These are phyloP conservation scores for Heterodera filipjevi DNA, from an alignment of 2,888 invertebrate species.

Conservation along the genomic window DNA sequence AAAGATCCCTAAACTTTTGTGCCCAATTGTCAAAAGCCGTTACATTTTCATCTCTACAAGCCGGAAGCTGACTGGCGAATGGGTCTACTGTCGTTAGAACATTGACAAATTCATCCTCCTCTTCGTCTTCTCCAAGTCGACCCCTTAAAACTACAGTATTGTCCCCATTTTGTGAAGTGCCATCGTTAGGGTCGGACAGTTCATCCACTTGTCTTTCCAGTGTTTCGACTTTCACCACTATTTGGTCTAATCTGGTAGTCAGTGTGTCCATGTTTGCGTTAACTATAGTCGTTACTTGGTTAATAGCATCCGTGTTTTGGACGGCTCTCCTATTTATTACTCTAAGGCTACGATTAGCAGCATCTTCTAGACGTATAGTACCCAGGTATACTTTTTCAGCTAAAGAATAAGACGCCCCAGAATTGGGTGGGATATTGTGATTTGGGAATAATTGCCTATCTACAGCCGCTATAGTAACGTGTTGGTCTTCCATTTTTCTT, in stretches of 20 bases:
- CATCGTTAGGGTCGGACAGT: not conserved
- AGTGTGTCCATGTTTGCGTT: slow-evolving; percentile 5
- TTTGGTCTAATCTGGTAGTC: not conserved
- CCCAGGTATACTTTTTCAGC: too few species aligned
- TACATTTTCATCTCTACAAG: not conserved
- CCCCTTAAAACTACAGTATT: not conserved
- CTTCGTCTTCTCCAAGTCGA: too few species aligned
- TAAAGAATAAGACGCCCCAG: too few species aligned
- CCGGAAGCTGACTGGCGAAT: not conserved
- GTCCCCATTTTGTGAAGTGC: not conserved
- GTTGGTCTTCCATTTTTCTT: too few species aligned
- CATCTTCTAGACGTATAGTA: not conserved
- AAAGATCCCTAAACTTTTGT: not conserved
- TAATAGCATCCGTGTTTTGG: not conserved
- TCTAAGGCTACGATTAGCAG: not conserved
- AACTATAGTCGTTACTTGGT: not conserved
- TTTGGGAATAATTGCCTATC: too few species aligned
- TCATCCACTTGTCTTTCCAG: not conserved
- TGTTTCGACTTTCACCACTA: not conserved
- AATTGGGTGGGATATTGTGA: too few species aligned
- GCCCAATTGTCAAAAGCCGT: slow-evolving; percentile 8
- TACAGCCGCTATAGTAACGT: too few species aligned
- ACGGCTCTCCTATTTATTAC: not conserved
- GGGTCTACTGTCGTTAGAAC: not conserved
- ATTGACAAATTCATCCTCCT: not conserved